Evolutionary conservation across 2,888 invertebrate genomes (phyloP), one percentile per base, ranked within the genome.

Genomic region (Drosophila quinaria): DNA sequence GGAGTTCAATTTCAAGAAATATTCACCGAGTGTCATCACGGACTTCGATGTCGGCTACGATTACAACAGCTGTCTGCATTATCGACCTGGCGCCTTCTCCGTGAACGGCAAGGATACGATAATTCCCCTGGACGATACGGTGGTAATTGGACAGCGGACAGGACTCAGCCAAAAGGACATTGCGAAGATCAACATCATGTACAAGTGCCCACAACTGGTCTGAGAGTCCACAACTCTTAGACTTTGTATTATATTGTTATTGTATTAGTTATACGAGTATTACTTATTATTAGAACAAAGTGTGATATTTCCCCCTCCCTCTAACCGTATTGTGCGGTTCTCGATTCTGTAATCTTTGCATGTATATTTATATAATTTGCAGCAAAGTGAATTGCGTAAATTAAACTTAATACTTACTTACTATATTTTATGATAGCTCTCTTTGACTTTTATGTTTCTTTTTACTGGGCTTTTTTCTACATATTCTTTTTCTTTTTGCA

Each of bases 61-160:
- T 90, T 97, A 95, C 91, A 94, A 94, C 64, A 96, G 96, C 77
- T 96, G 97, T 5, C 95, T 97, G 95, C 97, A 97, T 89, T 97
- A 97, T 92, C 95, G 96, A 0, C 94, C 94, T 15, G 94, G 94
- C 5, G 96, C 96, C 1, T 97, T 97, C 92, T 95, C 96, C 0
- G 93, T 87, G 51, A 97, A 97, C 90, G 94, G 95, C 1, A 91
- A 94, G 88, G 94, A 95, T 19, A 97, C 97, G 0, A 96, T 97
- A 46, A 93, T 94, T 25, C 93, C 96, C 0, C 29, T 77, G 1
- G 83, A 91, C 59, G 1, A 52, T 0, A 64, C 44, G 0, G 91
- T 89, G 4, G 62, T 78, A 3, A 92, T 93, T 47, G 93, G 93
- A 0, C 93, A 93, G 58, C 81, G 93, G 0, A 25, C 46, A 0